Evolutionary conservation across 1,140 invertebrate species (phyloP).

Genomic region (Rhizoglyphus robini): DNA sequence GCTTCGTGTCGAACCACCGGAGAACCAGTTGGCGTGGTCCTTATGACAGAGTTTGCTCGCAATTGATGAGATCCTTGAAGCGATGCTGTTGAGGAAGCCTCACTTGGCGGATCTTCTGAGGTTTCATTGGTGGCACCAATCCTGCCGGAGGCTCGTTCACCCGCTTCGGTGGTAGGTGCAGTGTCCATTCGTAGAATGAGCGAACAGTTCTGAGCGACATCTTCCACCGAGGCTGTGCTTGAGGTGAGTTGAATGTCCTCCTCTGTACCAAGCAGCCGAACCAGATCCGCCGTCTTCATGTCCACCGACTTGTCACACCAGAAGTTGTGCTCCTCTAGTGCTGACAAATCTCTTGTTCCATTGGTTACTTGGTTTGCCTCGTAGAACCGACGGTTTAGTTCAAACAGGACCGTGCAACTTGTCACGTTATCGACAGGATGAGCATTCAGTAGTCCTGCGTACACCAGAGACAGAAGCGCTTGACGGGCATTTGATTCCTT

Average conservation of each 20-base stretch:
- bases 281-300: not conserved
- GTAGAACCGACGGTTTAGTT: not conserved
- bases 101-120: not conserved
- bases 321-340: not conserved
- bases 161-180: not conserved
- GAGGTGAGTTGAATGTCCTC: not conserved
- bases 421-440: not conserved
- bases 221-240: not conserved
- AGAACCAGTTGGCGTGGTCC: not conserved
- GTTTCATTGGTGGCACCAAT: not conserved
- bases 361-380: not conserved
- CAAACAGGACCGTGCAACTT: not conserved
- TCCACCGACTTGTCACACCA: not conserved
- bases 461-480: not conserved
- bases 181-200: not conserved
- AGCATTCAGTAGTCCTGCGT: not conserved
- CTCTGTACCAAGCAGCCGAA: not conserved
- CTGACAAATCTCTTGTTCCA: not conserved
- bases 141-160: not conserved
- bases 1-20: not conserved
- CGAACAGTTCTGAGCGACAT: not conserved
- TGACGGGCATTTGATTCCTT: not conserved
- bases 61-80: not conserved
- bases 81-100: too few species aligned
- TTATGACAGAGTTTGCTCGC: not conserved